Conservation (phyloP, 2,888 invertebrate species). For the Andrena minutula region DNA sequence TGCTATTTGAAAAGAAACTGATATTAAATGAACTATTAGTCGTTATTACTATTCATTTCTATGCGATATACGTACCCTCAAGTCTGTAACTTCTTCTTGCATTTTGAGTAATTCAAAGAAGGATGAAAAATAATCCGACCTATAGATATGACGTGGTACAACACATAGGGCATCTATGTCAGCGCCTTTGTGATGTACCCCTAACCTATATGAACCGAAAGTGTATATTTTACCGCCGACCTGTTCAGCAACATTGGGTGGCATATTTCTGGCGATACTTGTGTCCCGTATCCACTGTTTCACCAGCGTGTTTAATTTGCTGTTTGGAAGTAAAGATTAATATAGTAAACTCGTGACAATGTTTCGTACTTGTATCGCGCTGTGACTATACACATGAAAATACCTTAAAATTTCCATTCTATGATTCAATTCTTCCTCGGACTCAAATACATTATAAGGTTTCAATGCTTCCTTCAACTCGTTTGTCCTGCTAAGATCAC, state of each 20-base stretch:
- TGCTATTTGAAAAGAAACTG: constrained; percentile 44
- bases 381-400: background rate
- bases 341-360: background rate
- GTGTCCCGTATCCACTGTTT: constrained; percentile 97
- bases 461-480: constrained; percentile 92
- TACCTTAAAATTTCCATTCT: constrained; percentile 92
- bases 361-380: background rate
- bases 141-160: constrained; percentile 97
- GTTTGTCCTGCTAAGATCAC: constrained; percentile 91
- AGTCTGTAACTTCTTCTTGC: constrained; percentile 94
- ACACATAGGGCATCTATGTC: constrained; percentile 99
- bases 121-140: constrained; percentile 97
- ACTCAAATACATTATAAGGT: constrained; percentile 96
- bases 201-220: constrained; percentile 98
- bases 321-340: constrained; percentile 80
- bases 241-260: constrained; percentile 94
- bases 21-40: constrained; percentile 43
- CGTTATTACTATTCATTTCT: constrained; percentile 6
- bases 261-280: constrained; percentile 96
- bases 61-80: constrained; percentile 87
- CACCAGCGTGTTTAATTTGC: constrained; percentile 95
- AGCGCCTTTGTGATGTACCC: constrained; percentile 98
- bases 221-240: constrained; percentile 99
- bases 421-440: constrained; percentile 95
- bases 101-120: constrained; percentile 96